These are phyloP conservation scores for Tiliacea aurago DNA, from an alignment of 2,888 invertebrate genomes.

Conservation along the genomic window DNA sequence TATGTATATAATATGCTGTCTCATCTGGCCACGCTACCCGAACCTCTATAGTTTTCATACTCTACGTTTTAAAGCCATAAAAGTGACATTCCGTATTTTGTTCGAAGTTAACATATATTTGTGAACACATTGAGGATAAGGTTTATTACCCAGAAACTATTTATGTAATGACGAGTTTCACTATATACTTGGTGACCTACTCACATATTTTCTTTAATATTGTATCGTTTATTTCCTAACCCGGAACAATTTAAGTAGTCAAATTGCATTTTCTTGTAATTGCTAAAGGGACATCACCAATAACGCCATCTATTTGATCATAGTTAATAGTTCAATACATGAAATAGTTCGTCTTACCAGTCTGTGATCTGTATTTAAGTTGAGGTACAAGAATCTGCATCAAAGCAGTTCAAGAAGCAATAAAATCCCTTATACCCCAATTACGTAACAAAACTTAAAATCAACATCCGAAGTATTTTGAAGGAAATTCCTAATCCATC, in stretches of 20 bases:
- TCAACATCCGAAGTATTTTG: background rate
- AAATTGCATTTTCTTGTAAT: background rate
- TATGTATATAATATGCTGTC: too few relatives aligned
- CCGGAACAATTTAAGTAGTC: background rate
- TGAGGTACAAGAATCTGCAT: too few relatives aligned
- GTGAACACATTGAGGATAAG: conserved; percentile 30
- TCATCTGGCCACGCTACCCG: too few relatives aligned
- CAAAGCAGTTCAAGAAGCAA: background rate
- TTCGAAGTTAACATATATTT: conserved; percentile 36
- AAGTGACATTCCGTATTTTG: conserved; percentile 52
- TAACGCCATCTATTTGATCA: background rate
- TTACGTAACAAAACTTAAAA: background rate
- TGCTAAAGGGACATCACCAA: background rate
- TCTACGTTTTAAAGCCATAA: conserved; percentile 58
- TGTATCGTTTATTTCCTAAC: background rate
- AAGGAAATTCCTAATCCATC: background rate
- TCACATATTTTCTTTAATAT: background rate
- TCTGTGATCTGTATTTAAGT: too few relatives aligned
- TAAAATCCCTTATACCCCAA: background rate
- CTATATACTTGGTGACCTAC: conserved; percentile 2
- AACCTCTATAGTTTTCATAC: too few relatives aligned
- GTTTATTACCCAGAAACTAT: conserved; percentile 37
- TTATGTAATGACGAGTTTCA: conserved; percentile 28
- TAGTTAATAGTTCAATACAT: too few relatives aligned
- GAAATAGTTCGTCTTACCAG: too few relatives aligned